Percentiles rank a stretch among this genome's conserved stretches.
Evolutionary conservation across 2,888 invertebrate genomes (phyloP).

Genomic region (Panzeria rudis): DNA sequence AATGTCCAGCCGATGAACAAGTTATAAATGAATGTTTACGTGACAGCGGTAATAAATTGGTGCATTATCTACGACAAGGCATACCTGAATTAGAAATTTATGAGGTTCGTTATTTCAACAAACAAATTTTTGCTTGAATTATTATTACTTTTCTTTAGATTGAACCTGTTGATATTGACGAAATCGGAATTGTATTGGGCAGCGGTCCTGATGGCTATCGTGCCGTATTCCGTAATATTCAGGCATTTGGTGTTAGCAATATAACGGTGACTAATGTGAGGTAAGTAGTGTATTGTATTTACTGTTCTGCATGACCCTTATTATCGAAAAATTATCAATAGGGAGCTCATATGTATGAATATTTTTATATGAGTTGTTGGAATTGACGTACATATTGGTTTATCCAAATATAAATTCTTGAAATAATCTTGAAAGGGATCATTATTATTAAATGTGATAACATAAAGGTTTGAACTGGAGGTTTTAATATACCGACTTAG

Average conservation of each 20-base stretch:
- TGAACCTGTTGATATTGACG: conserved; percentile 92
- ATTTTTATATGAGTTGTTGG: too few relatives aligned
- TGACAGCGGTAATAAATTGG: conserved; percentile 89
- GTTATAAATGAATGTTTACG: conserved; percentile 89
- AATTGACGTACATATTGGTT: too few relatives aligned
- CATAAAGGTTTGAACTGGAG: too few relatives aligned
- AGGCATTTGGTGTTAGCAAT: conserved; percentile 92
- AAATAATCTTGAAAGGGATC: too few relatives aligned
- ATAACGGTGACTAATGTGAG: conserved; percentile 91
- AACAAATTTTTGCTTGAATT: neutral
- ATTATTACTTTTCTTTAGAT: conserved; percentile 84
- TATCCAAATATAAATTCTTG: too few relatives aligned
- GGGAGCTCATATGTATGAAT: too few relatives aligned
- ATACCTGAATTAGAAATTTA: conserved; percentile 89
- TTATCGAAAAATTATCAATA: too few relatives aligned
- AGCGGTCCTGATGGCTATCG: conserved; percentile 92
- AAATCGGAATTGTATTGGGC: conserved; percentile 91
- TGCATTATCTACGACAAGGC: conserved; percentile 89
- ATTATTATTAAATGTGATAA: too few relatives aligned
- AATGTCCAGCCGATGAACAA: conserved; percentile 89
- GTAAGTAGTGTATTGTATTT: conserved; percentile 83
- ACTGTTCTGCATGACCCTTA: too few relatives aligned
- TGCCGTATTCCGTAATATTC: conserved; percentile 91
- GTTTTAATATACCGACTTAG: too few relatives aligned
- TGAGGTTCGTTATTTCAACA: conserved; percentile 83